Percentiles rank a stretch among this genome's conserved stretches.
Conservation (phyloP, 1,140 invertebrate genomes). For the Ceratosolen fusciceps region DNA sequence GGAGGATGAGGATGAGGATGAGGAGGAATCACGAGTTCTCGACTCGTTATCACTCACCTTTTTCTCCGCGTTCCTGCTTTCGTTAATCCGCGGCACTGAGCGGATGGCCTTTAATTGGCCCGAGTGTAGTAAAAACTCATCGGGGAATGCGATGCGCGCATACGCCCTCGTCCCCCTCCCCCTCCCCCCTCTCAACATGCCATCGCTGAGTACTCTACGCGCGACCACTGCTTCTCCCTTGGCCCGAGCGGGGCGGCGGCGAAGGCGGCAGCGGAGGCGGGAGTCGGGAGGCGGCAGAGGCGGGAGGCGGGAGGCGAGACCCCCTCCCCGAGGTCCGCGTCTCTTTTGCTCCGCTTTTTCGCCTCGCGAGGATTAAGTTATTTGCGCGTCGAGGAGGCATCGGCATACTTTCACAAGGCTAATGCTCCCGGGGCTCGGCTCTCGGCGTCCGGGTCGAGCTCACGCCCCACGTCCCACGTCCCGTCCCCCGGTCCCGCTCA, state of each 20-base stretch:
- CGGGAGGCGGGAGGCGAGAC: too few species aligned
- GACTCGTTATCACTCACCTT: neutral
- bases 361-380: slow-evolving; percentile 20
- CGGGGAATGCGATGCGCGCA: neutral
- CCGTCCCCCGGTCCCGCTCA: too few species aligned
- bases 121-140: slow-evolving; percentile 10
- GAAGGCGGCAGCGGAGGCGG: too few species aligned
- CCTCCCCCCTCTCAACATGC: too few species aligned
- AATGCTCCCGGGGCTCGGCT: neutral
- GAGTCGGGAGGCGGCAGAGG: too few species aligned
- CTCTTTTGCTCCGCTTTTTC: neutral
- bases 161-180: neutral
- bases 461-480: neutral
- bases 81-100: neutral
- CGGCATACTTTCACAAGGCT: slow-evolving; percentile 10
- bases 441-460: neutral
- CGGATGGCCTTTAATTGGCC: slow-evolving; percentile 25
- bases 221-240: too few species aligned
- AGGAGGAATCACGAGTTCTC: too few species aligned
- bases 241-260: neutral
- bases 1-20: too few species aligned
- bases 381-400: slow-evolving; percentile 11
- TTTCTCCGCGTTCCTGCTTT: neutral
- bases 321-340: too few species aligned
- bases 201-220: too few species aligned